phyloP scores from a whole-genome alignment of 2,888 invertebrate genomes.

The Nineta flava region DNA sequence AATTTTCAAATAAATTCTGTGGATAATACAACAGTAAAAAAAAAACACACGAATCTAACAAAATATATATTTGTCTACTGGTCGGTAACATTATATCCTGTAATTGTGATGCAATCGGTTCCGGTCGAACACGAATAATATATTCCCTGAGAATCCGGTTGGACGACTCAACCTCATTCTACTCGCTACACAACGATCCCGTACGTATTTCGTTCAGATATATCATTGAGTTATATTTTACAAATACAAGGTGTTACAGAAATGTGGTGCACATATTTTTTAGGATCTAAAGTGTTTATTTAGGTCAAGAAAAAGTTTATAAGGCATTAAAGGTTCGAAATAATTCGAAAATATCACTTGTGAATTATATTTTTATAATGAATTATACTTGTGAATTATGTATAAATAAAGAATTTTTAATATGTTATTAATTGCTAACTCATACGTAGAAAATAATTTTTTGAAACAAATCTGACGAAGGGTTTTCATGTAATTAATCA shows the following conservation, averaged over 20 bases:
- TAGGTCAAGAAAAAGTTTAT: too few relatives aligned
- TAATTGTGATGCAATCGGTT: slow-evolving; percentile 8
- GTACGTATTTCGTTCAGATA: background rate
- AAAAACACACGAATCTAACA: background rate
- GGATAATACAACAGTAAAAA: background rate
- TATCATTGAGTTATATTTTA: background rate
- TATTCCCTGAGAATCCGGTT: slow-evolving; percentile 4
- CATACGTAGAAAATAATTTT: too few relatives aligned
- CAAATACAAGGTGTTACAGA: too few relatives aligned
- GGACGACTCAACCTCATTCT: background rate
- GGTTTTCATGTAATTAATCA: too few relatives aligned
- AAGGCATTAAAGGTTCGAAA: too few relatives aligned
- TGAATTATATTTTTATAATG: too few relatives aligned
- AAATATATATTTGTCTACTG: slow-evolving; percentile 1
- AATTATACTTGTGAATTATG: too few relatives aligned
- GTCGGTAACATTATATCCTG: slow-evolving; percentile 1
- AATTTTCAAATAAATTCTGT: background rate
- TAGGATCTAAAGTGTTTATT: background rate
- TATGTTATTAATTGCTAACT: too few relatives aligned
- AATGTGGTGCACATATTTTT: too few relatives aligned
- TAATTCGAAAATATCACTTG: too few relatives aligned
- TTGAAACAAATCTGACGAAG: too few relatives aligned
- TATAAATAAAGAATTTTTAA: too few relatives aligned
- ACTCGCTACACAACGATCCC: background rate
- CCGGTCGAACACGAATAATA: slow-evolving; percentile 6